phyloP scores from a whole-genome alignment of 1,140 invertebrate species.

The Helicoverpa zea region DNA sequence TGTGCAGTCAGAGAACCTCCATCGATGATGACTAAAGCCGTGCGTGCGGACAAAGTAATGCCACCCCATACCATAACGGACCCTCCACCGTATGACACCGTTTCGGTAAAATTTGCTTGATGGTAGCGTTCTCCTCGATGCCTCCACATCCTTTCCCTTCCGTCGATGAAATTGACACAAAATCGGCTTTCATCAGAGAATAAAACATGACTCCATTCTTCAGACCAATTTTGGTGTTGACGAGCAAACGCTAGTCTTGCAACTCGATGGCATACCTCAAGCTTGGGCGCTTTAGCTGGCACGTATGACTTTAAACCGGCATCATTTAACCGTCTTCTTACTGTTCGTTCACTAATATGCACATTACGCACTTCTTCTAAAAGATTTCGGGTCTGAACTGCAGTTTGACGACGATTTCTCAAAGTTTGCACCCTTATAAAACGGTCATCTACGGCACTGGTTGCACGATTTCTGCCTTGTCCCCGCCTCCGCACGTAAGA shows the following conservation, averaged over 20 bases:
- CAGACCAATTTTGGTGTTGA: neutral
- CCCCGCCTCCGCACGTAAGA: slow-evolving; percentile 1
- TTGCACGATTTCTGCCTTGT: slow-evolving; percentile 42
- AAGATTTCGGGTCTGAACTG: slow-evolving; percentile 36
- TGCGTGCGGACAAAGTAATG: neutral
- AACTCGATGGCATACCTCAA: neutral
- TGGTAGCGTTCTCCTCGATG: neutral
- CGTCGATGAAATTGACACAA: neutral
- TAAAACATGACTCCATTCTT: slow-evolving; percentile 5
- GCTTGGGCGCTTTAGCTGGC: neutral
- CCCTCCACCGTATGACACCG: neutral
- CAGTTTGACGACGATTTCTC: slow-evolving; percentile 40
- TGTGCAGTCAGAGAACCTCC: neutral
- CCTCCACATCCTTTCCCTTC: neutral
- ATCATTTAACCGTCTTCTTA: slow-evolving; percentile 2
- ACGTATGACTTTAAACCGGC: slow-evolving; percentile 15
- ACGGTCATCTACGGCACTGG: slow-evolving; percentile 27
- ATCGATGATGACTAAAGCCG: neutral
- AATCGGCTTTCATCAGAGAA: neutral
- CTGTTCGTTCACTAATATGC: neutral
- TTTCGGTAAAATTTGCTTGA: neutral
- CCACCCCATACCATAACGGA: slow-evolving; percentile 5
- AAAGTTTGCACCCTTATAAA: slow-evolving; percentile 46
- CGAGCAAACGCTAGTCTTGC: slow-evolving; percentile 15
- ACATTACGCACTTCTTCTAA: slow-evolving; percentile 44